phyloP scores from a whole-genome alignment of 2,113 vertebrate species.

The Chionomys nivalis region DNA sequence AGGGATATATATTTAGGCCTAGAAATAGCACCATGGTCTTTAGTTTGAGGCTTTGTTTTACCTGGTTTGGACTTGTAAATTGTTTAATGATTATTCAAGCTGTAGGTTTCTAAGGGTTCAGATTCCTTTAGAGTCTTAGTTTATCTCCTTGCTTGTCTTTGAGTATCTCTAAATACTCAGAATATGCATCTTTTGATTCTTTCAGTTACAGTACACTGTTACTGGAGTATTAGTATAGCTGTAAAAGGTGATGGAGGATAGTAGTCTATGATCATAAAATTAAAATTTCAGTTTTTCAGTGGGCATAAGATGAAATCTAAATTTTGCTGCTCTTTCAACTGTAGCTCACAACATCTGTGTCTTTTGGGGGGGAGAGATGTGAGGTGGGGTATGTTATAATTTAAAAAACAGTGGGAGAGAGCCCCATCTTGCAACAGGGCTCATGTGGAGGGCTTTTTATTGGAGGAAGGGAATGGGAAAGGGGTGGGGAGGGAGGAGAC shows the following conservation, averaged over 20 bases:
- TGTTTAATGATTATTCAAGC: neutral
- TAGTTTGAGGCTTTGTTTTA: neutral
- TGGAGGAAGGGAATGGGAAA: too few species aligned
- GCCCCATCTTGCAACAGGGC: too few species aligned
- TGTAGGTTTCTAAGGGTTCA: neutral
- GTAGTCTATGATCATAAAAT: neutral
- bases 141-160: neutral
- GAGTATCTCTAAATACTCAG: neutral
- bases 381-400: neutral
- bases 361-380: neutral
- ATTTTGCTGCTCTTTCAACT: neutral
- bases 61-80: neutral
- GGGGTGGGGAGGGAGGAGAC: too few species aligned
- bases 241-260: neutral
- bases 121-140: neutral
- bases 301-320: neutral
- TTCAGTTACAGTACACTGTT: neutral
- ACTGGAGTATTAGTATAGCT: neutral
- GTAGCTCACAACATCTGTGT: neutral
- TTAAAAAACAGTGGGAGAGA: too few species aligned
- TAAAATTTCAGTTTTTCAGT: neutral
- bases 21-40: neutral
- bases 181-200: neutral
- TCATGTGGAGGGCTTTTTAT: too few species aligned
- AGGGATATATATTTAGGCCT: neutral